Evolutionary conservation across 2,888 invertebrate species (phyloP).

Genomic region (Rhagophthalmus giganteus): DNA sequence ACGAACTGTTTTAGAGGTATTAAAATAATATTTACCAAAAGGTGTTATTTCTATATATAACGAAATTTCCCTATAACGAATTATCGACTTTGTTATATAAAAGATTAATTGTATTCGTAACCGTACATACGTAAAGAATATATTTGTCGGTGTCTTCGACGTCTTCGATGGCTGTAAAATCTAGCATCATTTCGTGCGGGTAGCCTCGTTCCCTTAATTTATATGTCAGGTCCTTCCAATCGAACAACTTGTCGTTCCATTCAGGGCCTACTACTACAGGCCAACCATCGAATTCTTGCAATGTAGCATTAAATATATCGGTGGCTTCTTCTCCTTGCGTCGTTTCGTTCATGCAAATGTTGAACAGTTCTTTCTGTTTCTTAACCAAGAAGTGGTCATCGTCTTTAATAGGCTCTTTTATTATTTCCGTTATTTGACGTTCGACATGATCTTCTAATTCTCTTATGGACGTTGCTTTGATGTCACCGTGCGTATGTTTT

Average conservation of each 20-base stretch:
- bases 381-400: constrained; percentile 2
- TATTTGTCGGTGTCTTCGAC: not conserved
- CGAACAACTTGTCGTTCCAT: constrained; percentile 38
- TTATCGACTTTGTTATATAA: not conserved
- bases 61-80: no score
- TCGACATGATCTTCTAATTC: constrained; percentile 2
- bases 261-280: constrained; percentile 38
- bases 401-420: constrained; percentile 10
- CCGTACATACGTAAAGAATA: not conserved
- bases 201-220: constrained; percentile 40
- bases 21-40: no score
- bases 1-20: no score
- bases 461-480: not conserved
- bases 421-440: constrained; percentile 6
- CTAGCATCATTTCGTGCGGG: constrained; percentile 36
- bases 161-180: constrained; percentile 4
- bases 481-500: constrained; percentile 10
- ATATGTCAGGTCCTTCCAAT: constrained; percentile 41
- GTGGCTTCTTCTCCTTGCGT: constrained; percentile 29
- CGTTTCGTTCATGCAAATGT: constrained; percentile 35
- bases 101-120: not conserved
- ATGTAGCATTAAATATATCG: constrained; percentile 31
- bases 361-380: constrained; percentile 28
- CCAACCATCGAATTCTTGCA: constrained; percentile 44
- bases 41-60: no score